These are phyloP conservation scores for Andrena trimmerana DNA, from an alignment of 2,888 invertebrate genomes.

Conservation along the genomic window DNA sequence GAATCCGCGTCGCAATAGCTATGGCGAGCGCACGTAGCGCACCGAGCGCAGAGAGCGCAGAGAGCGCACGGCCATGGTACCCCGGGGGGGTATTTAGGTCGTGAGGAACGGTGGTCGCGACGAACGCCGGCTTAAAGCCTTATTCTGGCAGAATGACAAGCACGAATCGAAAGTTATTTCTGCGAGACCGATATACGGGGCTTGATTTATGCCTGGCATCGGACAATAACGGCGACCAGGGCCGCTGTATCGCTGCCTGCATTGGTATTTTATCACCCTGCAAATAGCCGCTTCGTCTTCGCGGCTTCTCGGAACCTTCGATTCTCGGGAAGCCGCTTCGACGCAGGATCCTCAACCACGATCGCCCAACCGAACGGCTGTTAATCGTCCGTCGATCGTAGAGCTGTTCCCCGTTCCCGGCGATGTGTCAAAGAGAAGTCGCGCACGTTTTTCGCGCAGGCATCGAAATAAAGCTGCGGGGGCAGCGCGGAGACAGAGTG, in stretches of 20 bases:
- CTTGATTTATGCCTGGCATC: slow-evolving; percentile 69
- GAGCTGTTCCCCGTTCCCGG: neutral
- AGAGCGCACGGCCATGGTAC: slow-evolving; percentile 30
- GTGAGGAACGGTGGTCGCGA: slow-evolving; percentile 43
- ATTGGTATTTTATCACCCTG: slow-evolving; percentile 64
- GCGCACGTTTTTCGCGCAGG: neutral
- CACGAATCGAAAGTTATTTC: slow-evolving; percentile 71
- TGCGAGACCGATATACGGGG: slow-evolving; percentile 59
- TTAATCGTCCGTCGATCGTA: neutral
- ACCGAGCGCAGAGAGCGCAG: slow-evolving; percentile 23
- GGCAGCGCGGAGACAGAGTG: slow-evolving; percentile 36
- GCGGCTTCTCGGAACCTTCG: slow-evolving; percentile 58
- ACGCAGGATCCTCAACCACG: neutral
- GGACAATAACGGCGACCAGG: slow-evolving; percentile 58
- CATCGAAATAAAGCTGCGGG: slow-evolving; percentile 57
- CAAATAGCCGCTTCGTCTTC: slow-evolving; percentile 50
- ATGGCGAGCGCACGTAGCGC: slow-evolving; percentile 35
- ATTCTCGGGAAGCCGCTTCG: slow-evolving; percentile 23
- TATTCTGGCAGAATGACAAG: slow-evolving; percentile 72
- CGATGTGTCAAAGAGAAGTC: neutral
- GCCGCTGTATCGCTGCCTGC: slow-evolving; percentile 42
- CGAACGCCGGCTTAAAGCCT: slow-evolving; percentile 52
- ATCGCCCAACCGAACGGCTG: neutral
- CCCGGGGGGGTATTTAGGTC: slow-evolving; percentile 63
- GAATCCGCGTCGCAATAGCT: slow-evolving; percentile 66